phyloP scores from a whole-genome alignment of 2,888 invertebrate species.

The Empis stercorea region DNA sequence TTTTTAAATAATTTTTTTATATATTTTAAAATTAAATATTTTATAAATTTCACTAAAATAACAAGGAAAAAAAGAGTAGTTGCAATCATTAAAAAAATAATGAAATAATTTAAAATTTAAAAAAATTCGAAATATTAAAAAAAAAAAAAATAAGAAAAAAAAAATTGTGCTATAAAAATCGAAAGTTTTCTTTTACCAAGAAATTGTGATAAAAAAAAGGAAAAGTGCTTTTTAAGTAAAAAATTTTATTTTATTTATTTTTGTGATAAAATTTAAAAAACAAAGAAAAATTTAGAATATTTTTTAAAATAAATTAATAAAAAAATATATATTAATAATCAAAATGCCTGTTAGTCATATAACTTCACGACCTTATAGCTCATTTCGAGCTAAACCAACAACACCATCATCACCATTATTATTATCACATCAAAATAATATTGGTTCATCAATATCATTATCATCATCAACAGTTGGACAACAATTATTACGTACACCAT shows the following conservation, averaged over 20 bases:
- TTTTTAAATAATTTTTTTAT: neutral
- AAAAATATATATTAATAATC: conserved; percentile 8
- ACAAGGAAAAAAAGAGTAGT: neutral
- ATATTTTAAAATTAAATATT: neutral
- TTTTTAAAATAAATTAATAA: neutral
- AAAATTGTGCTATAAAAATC: neutral
- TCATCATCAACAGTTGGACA: conserved; percentile 9
- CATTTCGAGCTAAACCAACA: conserved; percentile 27
- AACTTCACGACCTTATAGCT: conserved; percentile 33
- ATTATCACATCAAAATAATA: neutral
- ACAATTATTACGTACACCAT: conserved; percentile 12
- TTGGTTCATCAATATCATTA: conserved; percentile 1
- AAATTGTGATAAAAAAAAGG: neutral
- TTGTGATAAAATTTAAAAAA: conserved; percentile 10
- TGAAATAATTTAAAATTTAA: neutral
- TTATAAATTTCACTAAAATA: neutral
- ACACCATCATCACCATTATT: conserved; percentile 10
- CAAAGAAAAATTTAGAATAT: too few species aligned
- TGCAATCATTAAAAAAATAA: neutral
- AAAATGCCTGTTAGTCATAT: conserved; percentile 35
- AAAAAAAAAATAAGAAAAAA: neutral
- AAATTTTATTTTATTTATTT: neutral
- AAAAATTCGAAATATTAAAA: neutral
- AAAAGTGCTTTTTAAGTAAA: neutral
- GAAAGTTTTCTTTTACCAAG: too few species aligned